Base-by-base conservation (phyloP, 2,113 vertebrate species). In the Ptilorrhoa leucosticta region DNA sequence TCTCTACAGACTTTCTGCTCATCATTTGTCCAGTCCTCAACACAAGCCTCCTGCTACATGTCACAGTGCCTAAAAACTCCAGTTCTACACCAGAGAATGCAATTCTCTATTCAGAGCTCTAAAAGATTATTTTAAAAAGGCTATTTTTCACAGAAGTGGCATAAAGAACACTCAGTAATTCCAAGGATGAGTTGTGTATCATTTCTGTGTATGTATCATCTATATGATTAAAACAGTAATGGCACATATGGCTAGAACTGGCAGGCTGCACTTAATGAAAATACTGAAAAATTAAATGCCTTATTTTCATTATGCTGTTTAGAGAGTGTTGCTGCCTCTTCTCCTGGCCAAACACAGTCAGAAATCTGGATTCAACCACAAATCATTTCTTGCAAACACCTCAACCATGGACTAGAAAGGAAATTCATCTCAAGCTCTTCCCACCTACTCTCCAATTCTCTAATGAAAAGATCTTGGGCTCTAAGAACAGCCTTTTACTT, bases 351-450 rank as follows among this genome's bases (percentile, higher is more conserved):
- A 93, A 51, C 58, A 75, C 40, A 53, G 35, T 39, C 81, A 47
- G 53, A 94, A 92, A 92, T 93, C 30, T 66, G 94, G 80, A 96
- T 88, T 71, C 68, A 83, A 51, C n/a, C 77, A 88, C 79, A 93
- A 91, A 92, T 88, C 30, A 87, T 87, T 96, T 90, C 69, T 68
- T 87, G 78, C 76, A 95, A 94, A 86, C 66, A 89, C 90, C 81
- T 95, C 91, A 94, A 73, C 44, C 21, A 56, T 3, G 10, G 26
- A 68, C 45, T 66, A 76, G 85, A 87, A 94, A 88, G 30, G 22
- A 94, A 96, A 86, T 93, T 93, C 39, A 68, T 84, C 90, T 77
- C 57, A 79, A 87, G 72, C 42, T 73, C 56, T 95, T 91, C 69
- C 40, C 63, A 92, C 40, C 65, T 83, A 53, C 68, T 87, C 44